phyloP scores from a whole-genome alignment of 2,113 vertebrate genomes.

The Muntiacus muntjak region DNA sequence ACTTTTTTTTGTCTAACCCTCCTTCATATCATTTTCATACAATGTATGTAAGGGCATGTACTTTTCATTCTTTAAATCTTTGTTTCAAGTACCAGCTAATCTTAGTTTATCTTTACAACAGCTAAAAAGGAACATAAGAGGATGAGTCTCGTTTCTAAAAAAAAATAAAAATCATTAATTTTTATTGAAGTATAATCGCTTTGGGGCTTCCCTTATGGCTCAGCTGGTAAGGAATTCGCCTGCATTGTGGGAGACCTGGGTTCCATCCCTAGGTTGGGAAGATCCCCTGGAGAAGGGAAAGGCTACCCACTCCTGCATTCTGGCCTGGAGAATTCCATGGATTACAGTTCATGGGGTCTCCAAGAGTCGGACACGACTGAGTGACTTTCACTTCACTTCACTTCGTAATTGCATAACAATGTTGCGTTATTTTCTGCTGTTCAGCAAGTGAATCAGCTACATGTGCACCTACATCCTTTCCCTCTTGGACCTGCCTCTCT shows the following conservation, averaged over 20 bases:
- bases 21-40: not conserved
- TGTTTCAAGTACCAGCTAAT: not conserved
- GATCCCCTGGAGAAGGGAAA: not conserved
- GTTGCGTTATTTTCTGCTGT: not conserved
- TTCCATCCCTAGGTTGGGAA: not conserved
- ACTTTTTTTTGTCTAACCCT: not conserved
- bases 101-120: not conserved
- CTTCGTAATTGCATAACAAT: not conserved
- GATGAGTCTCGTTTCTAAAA: not conserved
- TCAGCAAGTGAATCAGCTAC: not conserved
- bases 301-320: not conserved
- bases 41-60: not conserved
- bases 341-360: not conserved
- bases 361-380: not conserved
- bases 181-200: not conserved
- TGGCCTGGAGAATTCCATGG: not conserved
- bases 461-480: not conserved
- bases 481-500: not conserved
- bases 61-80: not conserved
- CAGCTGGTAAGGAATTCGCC: not conserved
- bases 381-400: not conserved
- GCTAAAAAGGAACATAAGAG: not conserved
- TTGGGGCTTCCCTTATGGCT: not conserved
- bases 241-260: not conserved
- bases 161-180: not conserved